Evolutionary conservation across 2,888 invertebrate species (phyloP).

Genomic region (Coecobrya sp.): DNA sequence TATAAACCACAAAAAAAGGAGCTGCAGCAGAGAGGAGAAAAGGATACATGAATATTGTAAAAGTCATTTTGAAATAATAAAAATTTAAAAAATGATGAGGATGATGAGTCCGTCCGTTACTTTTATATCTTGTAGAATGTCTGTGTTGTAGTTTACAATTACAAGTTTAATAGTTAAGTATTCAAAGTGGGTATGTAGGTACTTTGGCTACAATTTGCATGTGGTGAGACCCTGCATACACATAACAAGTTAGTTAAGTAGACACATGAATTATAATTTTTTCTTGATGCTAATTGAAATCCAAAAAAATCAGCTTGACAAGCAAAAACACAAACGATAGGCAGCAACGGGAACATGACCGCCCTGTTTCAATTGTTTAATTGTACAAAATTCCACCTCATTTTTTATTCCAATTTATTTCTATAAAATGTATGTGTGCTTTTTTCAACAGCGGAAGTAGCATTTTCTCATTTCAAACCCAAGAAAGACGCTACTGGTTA

Average conservation of each 20-base stretch:
- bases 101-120: conserved; percentile 32
- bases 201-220: conserved; percentile 31
- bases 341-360: conserved; percentile 33
- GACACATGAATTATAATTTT: conserved; percentile 17
- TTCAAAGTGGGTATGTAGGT: conserved; percentile 19
- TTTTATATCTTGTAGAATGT: background rate
- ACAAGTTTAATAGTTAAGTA: background rate
- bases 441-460: conserved; percentile 58
- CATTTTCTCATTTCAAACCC: conserved; percentile 48
- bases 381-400: conserved; percentile 50
- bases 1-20: background rate
- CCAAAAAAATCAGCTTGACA: conserved; percentile 54
- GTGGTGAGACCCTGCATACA: background rate
- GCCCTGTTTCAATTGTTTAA: conserved; percentile 62
- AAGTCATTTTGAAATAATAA: conserved; percentile 33
- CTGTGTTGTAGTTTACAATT: background rate
- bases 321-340: background rate
- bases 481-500: background rate
- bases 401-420: conserved; percentile 39
- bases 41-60: conserved; percentile 15
- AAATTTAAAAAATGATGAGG: conserved; percentile 14
- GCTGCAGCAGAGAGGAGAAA: background rate
- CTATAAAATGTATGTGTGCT: background rate
- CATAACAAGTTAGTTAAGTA: background rate
- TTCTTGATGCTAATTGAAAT: conserved; percentile 34